Conservation (phyloP, 1,140 invertebrate genomes). For the Coptotermes formosanus region DNA sequence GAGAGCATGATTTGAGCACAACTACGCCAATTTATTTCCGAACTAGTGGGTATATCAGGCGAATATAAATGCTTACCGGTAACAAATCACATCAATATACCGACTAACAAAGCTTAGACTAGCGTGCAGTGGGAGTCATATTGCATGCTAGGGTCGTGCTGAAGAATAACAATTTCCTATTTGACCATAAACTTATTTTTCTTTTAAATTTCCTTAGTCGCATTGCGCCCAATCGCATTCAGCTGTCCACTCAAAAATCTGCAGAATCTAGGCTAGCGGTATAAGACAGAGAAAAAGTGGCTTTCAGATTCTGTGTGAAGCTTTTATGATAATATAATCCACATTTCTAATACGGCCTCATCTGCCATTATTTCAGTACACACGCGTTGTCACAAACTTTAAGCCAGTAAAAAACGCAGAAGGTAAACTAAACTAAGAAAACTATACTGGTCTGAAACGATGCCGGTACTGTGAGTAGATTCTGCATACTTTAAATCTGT, state of each 20-base stretch:
- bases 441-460: too few species aligned
- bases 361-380: too few species aligned
- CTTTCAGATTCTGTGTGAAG: too few species aligned
- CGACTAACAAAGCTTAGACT: not conserved
- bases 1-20: not conserved
- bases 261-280: not conserved
- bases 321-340: too few species aligned
- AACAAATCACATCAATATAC: not conserved
- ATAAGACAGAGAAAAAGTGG: not conserved
- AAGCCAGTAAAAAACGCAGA: too few species aligned
- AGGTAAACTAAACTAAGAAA: too few species aligned
- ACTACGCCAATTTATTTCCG: not conserved
- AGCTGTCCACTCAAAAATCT: not conserved
- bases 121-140: too few species aligned
- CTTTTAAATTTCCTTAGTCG: not conserved
- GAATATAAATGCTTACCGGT: not conserved
- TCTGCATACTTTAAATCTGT: too few species aligned
- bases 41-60: not conserved
- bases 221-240: not conserved
- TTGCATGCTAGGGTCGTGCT: not conserved
- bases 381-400: too few species aligned
- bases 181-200: not conserved
- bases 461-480: too few species aligned
- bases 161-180: not conserved
- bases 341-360: too few species aligned